phyloP scores from a whole-genome alignment of 1,140 invertebrate species.

The Ostrea denselamellosa region DNA sequence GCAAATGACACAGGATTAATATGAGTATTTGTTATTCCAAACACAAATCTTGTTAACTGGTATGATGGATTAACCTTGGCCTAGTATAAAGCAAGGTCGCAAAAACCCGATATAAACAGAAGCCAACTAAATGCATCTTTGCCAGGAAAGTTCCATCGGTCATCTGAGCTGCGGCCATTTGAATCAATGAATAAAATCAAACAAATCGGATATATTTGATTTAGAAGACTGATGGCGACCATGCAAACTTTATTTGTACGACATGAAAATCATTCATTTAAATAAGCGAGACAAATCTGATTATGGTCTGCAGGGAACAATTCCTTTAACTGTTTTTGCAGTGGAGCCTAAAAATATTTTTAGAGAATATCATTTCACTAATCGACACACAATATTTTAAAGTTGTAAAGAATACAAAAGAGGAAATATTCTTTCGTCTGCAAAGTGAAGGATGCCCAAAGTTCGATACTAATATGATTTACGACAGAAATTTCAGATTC shows the following conservation, averaged over 20 bases:
- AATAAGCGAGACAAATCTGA: not conserved
- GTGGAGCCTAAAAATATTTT: not conserved
- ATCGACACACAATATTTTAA: not conserved
- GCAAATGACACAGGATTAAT: no score
- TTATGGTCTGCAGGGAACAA: not conserved
- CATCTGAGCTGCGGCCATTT: not conserved
- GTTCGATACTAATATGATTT: no score
- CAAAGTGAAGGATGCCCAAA: no score
- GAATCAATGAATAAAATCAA: not conserved
- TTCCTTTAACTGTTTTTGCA: not conserved
- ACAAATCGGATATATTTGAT: not conserved
- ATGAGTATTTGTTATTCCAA: no score
- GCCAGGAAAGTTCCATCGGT: not conserved
- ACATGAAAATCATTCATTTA: not conserved
- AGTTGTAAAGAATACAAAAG: no score
- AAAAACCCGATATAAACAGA: not conserved
- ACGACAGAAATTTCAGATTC: no score
- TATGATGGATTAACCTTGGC: not conserved
- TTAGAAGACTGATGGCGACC: not conserved
- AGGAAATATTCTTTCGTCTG: no score
- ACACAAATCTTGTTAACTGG: not conserved
- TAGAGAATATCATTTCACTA: not conserved
- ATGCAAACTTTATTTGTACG: not conserved
- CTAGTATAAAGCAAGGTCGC: not conserved
- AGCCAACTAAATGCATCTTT: not conserved